Evolutionary conservation across 1,140 invertebrate species (phyloP).

Genomic region (Drosophila nikananu): DNA sequence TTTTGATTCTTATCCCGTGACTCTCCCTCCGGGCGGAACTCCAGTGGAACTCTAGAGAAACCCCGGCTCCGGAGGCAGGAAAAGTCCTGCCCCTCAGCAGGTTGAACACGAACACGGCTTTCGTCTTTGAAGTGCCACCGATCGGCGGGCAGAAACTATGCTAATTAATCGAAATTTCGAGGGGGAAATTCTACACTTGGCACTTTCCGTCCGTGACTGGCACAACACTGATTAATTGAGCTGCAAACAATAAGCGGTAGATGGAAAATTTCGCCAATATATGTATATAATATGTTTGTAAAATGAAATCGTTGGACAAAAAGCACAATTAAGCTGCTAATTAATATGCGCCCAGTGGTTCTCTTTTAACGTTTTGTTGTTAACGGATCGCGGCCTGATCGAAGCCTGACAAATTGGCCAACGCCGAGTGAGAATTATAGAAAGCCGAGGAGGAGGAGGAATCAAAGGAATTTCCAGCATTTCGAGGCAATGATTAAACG

Average conservation of each 20-base stretch:
- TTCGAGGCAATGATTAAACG: neutral
- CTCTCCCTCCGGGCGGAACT: neutral
- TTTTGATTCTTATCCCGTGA: slow-evolving; percentile 64
- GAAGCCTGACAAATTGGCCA: slow-evolving; percentile 44
- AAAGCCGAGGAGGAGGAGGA: neutral
- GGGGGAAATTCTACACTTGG: slow-evolving; percentile 10
- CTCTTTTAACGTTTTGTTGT: slow-evolving; percentile 12
- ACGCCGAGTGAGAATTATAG: neutral
- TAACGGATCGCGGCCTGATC: slow-evolving; percentile 18
- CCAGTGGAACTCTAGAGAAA: slow-evolving; percentile 5
- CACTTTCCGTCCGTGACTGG: slow-evolving; percentile 4
- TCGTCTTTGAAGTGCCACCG: slow-evolving; percentile 32
- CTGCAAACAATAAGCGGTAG: neutral
- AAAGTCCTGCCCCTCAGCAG: slow-evolving; percentile 6
- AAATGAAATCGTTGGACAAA: slow-evolving; percentile 8
- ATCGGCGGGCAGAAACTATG: slow-evolving; percentile 36
- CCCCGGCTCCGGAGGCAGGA: neutral
- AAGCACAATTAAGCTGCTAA: slow-evolving; percentile 35
- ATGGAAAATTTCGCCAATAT: slow-evolving; percentile 41
- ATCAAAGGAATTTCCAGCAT: neutral
- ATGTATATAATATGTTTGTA: too few relatives aligned
- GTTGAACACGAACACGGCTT: slow-evolving; percentile 24
- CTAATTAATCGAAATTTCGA: slow-evolving; percentile 25
- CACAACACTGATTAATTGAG: slow-evolving; percentile 41
- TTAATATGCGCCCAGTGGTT: slow-evolving; percentile 30